Evolutionary conservation across 1,140 invertebrate species (phyloP), one percentile per base, ranked within the genome.

Genomic region (Phymastichus coffea): DNA sequence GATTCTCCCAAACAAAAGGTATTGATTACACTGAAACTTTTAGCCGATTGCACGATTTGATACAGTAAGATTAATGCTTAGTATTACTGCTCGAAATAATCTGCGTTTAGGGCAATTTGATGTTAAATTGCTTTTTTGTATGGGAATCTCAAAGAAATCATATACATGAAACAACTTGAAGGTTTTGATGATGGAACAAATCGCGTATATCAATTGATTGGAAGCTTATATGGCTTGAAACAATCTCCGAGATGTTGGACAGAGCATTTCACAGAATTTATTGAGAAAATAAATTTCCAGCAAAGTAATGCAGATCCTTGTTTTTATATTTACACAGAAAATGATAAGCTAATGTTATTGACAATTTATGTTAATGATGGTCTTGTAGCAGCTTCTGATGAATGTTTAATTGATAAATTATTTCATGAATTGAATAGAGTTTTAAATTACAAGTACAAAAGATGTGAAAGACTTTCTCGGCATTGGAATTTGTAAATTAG

Each of bases 91-190:
- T 25, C 3, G 12, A 25, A 30, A 47, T 25, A 56, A 44, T 15
- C 44, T 56, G 37, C 6, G 3, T 10, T 15, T 56, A 4, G n/a
- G 40, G 4, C 63, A 72, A 25, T 61, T 72, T 20, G 74, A 75
- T 53, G 64, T 76, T 12, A 66, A 63, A 56, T 33, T 33, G 6
- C 28, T 12, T 76, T 72, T 55, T 47, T 76, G 4, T 57, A 76
- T 61, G 70, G 68, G 2, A 44, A n/a, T 26, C 6, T 54, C 9
- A 10, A 48, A 33, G 68, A 75, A 62, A 62, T 52, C 19, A 64
- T 78, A 4, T 76, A 64, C 57, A 75, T 78, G 68, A 23, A 64
- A 35, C 68, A 73, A 57, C 72, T 74, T 30, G 22, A 72, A 17
- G 67, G 64, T 7, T 60, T 65, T 25, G 40, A 64, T 14, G 57